Evolutionary conservation across 2,888 invertebrate species (phyloP).

Genomic region (Caenorhabditis zanzibari): DNA sequence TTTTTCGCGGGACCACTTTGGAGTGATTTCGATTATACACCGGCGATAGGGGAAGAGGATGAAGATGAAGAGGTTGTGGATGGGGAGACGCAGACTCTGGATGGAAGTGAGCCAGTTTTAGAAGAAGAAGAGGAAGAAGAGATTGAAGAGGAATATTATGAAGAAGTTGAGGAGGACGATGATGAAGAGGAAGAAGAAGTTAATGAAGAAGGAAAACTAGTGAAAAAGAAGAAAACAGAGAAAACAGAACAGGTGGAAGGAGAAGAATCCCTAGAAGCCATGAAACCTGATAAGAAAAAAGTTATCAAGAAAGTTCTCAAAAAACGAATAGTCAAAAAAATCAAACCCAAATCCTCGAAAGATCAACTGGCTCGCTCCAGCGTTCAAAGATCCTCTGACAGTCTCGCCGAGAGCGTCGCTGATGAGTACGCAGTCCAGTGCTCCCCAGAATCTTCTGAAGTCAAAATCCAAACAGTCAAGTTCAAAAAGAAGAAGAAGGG

Average conservation of each 20-base stretch:
- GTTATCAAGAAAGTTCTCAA: background rate
- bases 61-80: conserved; percentile 49
- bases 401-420: background rate
- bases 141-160: conserved; percentile 3
- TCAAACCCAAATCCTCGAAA: background rate
- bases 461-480: conserved; percentile 53
- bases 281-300: no score
- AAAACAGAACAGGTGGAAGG: background rate
- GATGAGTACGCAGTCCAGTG: conserved; percentile 44
- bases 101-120: conserved; percentile 31
- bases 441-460: conserved; percentile 39
- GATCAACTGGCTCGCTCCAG: background rate
- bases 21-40: conserved; percentile 67
- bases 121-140: background rate
- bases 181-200: background rate
- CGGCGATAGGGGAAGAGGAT: conserved; percentile 23
- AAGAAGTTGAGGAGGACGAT: background rate
- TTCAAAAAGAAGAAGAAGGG: conserved; percentile 55
- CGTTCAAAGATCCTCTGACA: conserved; percentile 7
- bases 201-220: background rate
- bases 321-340: background rate
- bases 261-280: background rate
- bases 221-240: background rate
- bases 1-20: conserved; percentile 52
- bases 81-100: conserved; percentile 60